These are phyloP conservation scores for Chrysolina americana DNA, from an alignment of 2,888 invertebrate genomes.

Conservation along the genomic window DNA sequence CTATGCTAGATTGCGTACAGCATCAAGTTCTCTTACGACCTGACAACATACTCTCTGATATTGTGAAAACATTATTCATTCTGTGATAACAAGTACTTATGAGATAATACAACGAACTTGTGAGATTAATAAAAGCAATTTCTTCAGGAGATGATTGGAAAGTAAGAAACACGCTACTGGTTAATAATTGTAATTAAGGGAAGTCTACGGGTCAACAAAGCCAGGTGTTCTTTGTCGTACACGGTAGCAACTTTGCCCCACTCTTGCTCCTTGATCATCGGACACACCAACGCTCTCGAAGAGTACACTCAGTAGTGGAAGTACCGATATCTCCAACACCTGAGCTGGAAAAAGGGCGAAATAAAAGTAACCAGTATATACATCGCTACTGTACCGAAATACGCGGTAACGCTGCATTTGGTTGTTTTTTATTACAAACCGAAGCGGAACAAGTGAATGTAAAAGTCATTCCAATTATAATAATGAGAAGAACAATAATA, in stretches of 20 bases:
- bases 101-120: conserved; percentile 44
- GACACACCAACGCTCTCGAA: conserved; percentile 48
- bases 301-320: conserved; percentile 32
- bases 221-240: conserved; percentile 66
- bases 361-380: neutral
- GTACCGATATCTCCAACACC: conserved; percentile 16
- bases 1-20: neutral
- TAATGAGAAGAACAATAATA: conserved; percentile 4
- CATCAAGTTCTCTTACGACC: neutral
- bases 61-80: conserved; percentile 18
- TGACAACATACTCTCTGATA: neutral
- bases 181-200: conserved; percentile 68
- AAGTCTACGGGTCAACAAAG: conserved; percentile 65
- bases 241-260: conserved; percentile 63
- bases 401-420: neutral
- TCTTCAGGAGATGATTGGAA: conserved; percentile 51
- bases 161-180: conserved; percentile 66
- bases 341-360: conserved; percentile 9
- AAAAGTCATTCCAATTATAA: neutral
- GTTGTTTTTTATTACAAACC: conserved; percentile 5
- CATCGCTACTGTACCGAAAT: neutral
- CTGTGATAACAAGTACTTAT: conserved; percentile 35
- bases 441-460: conserved; percentile 8
- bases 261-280: conserved; percentile 46
- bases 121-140: conserved; percentile 47